Conservation (phyloP, 2,797 vertebrate genomes). For the Pogonophryne albipinna region DNA sequence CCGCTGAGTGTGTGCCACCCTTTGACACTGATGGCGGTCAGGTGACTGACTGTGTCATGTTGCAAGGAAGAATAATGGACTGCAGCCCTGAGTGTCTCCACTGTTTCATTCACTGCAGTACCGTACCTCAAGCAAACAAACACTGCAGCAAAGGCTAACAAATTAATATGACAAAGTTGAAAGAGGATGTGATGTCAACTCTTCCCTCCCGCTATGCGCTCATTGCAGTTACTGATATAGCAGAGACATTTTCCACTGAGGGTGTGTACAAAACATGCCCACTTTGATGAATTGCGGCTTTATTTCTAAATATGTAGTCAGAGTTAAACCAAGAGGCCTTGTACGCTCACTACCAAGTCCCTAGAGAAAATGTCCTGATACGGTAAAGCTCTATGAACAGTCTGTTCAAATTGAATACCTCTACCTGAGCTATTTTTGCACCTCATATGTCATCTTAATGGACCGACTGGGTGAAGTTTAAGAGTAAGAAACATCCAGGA, state of each 20-base stretch:
- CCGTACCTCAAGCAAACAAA: conserved; percentile 22
- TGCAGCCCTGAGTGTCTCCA: conserved; percentile 36
- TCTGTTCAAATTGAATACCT: conserved; percentile 58
- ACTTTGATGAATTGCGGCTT: conserved; percentile 49
- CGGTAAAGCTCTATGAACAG: conserved; percentile 36
- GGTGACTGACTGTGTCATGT: conserved; percentile 76
- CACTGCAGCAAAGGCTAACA: not conserved
- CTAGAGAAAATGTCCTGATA: conserved; percentile 27
- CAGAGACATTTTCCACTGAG: conserved; percentile 20
- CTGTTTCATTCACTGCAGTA: conserved; percentile 45
- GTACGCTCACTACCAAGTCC: conserved; percentile 9
- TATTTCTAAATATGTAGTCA: conserved; percentile 48
- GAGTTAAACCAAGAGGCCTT: conserved; percentile 40
- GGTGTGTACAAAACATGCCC: conserved; percentile 38
- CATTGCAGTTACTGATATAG: conserved; percentile 14
- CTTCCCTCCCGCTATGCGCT: not conserved
- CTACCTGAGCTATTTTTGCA: conserved; percentile 67
- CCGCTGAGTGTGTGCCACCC: conserved; percentile 78
- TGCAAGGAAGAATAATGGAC: conserved; percentile 66
- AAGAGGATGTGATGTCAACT: conserved; percentile 24
- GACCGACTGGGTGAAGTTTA: conserved; percentile 54
- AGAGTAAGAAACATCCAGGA: conserved; percentile 64
- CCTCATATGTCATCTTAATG: conserved; percentile 71
- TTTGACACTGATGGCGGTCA: conserved; percentile 79
- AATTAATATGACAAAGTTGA: conserved; percentile 6